A percentile compares a stretch with the other conserved stretches of the same genome.
phyloP scores from a whole-genome alignment of 2,888 invertebrate species.

The Caenorhabditis sp. region DNA sequence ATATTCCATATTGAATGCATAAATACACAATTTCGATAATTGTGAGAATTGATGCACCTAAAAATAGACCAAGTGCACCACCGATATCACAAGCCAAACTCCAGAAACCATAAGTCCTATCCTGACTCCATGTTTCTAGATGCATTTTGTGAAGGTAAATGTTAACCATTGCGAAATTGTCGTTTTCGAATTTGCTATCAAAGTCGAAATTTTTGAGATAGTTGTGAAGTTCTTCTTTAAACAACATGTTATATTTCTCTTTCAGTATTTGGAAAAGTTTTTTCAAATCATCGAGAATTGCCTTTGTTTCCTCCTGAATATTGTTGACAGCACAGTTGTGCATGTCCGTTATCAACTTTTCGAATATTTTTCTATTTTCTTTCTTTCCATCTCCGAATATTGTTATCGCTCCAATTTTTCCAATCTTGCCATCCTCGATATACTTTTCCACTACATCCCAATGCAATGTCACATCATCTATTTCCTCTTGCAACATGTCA shows the following conservation, averaged over 20 bases:
- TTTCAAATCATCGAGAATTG: constrained; percentile 49
- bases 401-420: constrained; percentile 63
- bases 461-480: constrained; percentile 56
- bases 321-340: constrained; percentile 60
- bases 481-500: constrained; percentile 56
- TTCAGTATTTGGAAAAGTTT: constrained; percentile 21
- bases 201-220: constrained; percentile 68
- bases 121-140: constrained; percentile 66
- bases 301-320: constrained; percentile 54
- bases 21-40: constrained; percentile 67
- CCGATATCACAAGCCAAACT: constrained; percentile 69
- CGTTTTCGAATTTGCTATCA: constrained; percentile 67
- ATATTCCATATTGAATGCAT: constrained; percentile 49
- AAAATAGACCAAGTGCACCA: constrained; percentile 68
- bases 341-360: constrained; percentile 60
- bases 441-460: constrained; percentile 46
- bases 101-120: constrained; percentile 68
- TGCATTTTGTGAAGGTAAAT: constrained; percentile 69
- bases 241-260: constrained; percentile 62
- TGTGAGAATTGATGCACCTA: constrained; percentile 66
- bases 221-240: constrained; percentile 66
- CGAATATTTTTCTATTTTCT: constrained; percentile 45
- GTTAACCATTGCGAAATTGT: constrained; percentile 70
- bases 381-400: constrained; percentile 59
- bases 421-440: constrained; percentile 43